A percentile compares a stretch with the other conserved stretches of the same genome.
Conservation (phyloP, 2,888 invertebrate species). For the Onchidella celtica region DNA sequence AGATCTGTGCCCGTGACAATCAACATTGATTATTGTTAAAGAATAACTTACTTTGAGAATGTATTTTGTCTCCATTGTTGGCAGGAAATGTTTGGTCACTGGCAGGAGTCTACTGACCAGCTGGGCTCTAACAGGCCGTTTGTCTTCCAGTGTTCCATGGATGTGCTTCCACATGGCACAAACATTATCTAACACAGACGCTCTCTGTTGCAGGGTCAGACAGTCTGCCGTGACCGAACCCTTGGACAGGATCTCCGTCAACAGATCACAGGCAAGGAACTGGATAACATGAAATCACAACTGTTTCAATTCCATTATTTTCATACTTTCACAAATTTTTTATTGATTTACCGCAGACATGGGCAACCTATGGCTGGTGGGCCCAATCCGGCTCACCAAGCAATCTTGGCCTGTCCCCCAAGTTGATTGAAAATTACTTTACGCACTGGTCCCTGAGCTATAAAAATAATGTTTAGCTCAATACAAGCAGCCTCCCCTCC, state of each 20-base stretch:
- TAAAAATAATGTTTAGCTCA: no score
- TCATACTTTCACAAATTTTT: no score
- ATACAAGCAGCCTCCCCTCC: no score
- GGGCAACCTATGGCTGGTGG: no score
- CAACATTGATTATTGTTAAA: no score
- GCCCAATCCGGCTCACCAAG: no score
- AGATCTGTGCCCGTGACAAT: no score
- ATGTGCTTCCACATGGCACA: slow-evolving; percentile 47
- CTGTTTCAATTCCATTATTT: no score
- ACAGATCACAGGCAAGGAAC: slow-evolving; percentile 49
- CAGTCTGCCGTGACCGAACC: slow-evolving; percentile 7
- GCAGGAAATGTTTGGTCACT: slow-evolving; percentile 53
- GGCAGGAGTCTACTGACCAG: slow-evolving; percentile 46
- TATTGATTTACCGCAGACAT: no score
- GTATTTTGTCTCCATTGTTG: slow-evolving; percentile 55
- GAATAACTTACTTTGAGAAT: slow-evolving; percentile 58
- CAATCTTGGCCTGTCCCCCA: no score
- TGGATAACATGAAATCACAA: slow-evolving; percentile 41
- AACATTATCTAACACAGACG: slow-evolving; percentile 42
- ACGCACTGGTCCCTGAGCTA: no score
- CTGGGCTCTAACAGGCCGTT: not conserved
- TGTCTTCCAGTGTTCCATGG: not conserved
- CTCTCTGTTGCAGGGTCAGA: slow-evolving; percentile 42
- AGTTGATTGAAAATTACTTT: no score
- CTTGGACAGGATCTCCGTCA: slow-evolving; percentile 43